Conservation (phyloP, 2,797 vertebrate species). For the Knipowitschia caucasica region DNA sequence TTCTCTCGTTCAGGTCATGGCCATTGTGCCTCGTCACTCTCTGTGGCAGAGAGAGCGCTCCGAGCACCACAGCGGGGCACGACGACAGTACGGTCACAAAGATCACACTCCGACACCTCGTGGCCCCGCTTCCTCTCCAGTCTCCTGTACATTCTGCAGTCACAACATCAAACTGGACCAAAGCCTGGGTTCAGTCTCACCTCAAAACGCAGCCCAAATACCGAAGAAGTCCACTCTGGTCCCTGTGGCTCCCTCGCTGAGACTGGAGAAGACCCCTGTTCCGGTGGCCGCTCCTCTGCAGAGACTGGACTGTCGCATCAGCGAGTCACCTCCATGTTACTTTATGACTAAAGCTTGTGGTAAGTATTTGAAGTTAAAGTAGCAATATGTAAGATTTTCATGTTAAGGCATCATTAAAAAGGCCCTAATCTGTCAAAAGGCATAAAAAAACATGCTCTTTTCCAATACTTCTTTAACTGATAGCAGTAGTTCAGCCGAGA, state of each 20-base stretch:
- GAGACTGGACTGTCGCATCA: slow-evolving; percentile 17
- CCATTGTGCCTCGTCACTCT: slow-evolving; percentile 85
- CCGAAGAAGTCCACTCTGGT: slow-evolving; percentile 2
- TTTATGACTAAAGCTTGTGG: slow-evolving; percentile 36
- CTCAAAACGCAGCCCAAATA: slow-evolving; percentile 49
- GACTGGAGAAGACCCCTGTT: slow-evolving; percentile 52
- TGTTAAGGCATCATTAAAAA: no score
- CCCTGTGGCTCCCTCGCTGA: slow-evolving; percentile 20
- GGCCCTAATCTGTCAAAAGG: no score
- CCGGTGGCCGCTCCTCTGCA: slow-evolving; percentile 4
- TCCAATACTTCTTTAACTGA: no score
- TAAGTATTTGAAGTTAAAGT: slow-evolving; percentile 39
- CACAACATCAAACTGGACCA: slow-evolving; percentile 58
- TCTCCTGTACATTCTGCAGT: slow-evolving; percentile 69
- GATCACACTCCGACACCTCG: slow-evolving; percentile 66
- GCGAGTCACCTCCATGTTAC: slow-evolving; percentile 18
- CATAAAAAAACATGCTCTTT: no score
- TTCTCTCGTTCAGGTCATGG: slow-evolving; percentile 84
- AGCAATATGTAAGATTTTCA: no score
- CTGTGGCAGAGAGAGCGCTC: slow-evolving; percentile 88
- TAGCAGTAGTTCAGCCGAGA: no score
- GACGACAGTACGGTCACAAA: slow-evolving; percentile 70
- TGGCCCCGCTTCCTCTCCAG: slow-evolving; percentile 79
- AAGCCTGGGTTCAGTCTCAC: slow-evolving; percentile 59
- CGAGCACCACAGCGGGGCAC: slow-evolving; percentile 84